Percentiles rank a stretch among this genome's conserved stretches.
Conservation (phyloP, 2,797 vertebrate genomes). For the Urocyon cinereoargenteus region DNA sequence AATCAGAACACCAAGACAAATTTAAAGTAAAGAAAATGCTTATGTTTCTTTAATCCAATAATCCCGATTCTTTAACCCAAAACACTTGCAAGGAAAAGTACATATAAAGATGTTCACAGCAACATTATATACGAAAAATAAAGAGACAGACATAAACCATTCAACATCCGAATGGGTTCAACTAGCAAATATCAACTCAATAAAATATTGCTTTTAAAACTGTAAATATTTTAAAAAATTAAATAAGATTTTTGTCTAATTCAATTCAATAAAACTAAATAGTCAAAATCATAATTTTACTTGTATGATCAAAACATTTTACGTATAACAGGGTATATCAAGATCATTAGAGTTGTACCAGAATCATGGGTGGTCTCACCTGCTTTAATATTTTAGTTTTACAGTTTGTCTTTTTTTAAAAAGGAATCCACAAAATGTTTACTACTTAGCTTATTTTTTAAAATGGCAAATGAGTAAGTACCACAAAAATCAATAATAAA, state of each 20-base stretch:
- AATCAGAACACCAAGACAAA: background rate
- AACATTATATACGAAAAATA: constrained; percentile 34
- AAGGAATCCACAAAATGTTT: background rate
- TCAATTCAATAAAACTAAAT: background rate
- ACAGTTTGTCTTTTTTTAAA: background rate
- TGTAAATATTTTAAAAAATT: background rate
- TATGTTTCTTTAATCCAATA: background rate
- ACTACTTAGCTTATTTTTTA: background rate
- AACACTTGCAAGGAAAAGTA: background rate
- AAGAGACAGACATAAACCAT: background rate
- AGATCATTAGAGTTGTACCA: background rate
- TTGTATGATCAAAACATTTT: background rate
- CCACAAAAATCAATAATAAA: background rate
- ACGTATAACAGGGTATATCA: background rate
- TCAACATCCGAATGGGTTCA: background rate
- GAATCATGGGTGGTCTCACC: background rate
- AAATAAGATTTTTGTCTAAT: background rate
- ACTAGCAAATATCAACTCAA: constrained; percentile 20
- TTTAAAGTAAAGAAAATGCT: constrained; percentile 30
- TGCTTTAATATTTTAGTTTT: background rate
- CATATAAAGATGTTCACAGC: background rate
- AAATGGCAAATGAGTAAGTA: background rate
- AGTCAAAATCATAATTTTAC: background rate
- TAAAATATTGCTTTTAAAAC: background rate
- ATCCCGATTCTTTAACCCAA: constrained; percentile 29